Evolutionary conservation across 2,888 invertebrate species (phyloP).

Genomic region (Cheilosia vernalis): DNA sequence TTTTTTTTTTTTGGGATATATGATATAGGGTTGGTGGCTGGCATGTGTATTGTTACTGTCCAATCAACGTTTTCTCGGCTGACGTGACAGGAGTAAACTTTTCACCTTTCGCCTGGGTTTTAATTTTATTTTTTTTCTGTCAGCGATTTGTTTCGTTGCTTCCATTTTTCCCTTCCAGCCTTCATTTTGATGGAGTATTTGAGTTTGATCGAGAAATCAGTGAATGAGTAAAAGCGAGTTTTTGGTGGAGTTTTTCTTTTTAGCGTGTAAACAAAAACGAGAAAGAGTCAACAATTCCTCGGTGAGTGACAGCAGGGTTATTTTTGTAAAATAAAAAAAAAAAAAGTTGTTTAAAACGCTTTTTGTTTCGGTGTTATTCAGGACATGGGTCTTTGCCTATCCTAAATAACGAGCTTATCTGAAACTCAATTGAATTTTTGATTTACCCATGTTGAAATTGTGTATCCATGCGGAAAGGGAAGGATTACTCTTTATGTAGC

Average conservation of each 20-base stretch:
- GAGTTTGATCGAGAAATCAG: slow-evolving; percentile 15
- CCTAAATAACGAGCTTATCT: too few species aligned
- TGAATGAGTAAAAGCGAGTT: slow-evolving; percentile 3
- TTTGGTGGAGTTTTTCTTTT: not conserved
- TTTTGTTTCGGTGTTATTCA: too few species aligned
- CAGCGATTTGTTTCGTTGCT: slow-evolving; percentile 11
- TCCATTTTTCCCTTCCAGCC: not conserved
- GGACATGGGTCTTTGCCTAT: too few species aligned
- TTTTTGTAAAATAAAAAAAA: too few species aligned
- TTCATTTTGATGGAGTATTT: slow-evolving; percentile 52
- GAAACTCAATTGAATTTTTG: too few species aligned
- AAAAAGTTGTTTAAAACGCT: too few species aligned
- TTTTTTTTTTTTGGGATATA: not conserved
- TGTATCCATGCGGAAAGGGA: too few species aligned
- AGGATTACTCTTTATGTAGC: too few species aligned
- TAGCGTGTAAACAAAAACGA: too few species aligned
- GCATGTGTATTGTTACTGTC: slow-evolving; percentile 36
- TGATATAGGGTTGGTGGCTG: not conserved
- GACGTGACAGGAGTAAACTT: slow-evolving; percentile 58
- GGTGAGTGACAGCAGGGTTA: too few species aligned
- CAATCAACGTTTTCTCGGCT: slow-evolving; percentile 58
- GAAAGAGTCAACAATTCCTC: too few species aligned
- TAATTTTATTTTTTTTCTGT: not conserved
- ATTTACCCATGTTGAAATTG: too few species aligned
- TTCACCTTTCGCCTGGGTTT: slow-evolving; percentile 35